Base-by-base conservation (phyloP, 1,140 invertebrate genomes). In the Trachelipus rathkii region DNA sequence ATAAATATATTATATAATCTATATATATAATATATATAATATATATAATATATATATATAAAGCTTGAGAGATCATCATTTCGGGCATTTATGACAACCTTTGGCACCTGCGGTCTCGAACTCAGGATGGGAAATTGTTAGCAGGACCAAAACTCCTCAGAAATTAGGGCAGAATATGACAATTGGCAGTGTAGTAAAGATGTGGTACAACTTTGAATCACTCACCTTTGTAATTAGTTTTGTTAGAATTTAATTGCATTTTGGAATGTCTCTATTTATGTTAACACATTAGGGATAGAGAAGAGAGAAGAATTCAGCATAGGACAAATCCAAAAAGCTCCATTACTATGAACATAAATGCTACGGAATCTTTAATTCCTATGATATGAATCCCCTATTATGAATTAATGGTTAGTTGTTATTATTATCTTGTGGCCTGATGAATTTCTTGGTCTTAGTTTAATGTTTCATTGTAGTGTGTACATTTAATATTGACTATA, bases 161-260 rank as follows among this genome's bases (percentile, higher is more conserved):
- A 97, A 87, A 97, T 98, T 71, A 87, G 95, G 77, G 95, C 96
- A 82, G 95, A 97, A 86, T 97, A 95, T 88, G 94, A 85, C 88
- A 92, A 82, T 86, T 95, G 24, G 90, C 91, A 76, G 86, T 87
- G 82, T 33, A 6, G 1, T 33, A 33, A 33, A 33, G 33, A 33
- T 33, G 33, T 33, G 33, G 6, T 33, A 33, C 6, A 33, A 33
- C 6, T 33, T 33, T 6, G 6, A 33, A 33, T 33, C 6, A 33
- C 6, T 6, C 6, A 33, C 6, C 6, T 33, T 33, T 33, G 6
- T 6, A 33, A 33, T n/a, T n/a, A n/a, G 6, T 33, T 33, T 33
- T 33, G 33, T 33, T 33, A n/a, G 33, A 33, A 3, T 33, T 3
- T 33, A 33, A 33, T 3, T 33, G 1, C 6, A 33, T 33, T 33